Base-by-base conservation (phyloP, 2,797 vertebrate genomes). In the Eidolon dupreanum region DNA sequence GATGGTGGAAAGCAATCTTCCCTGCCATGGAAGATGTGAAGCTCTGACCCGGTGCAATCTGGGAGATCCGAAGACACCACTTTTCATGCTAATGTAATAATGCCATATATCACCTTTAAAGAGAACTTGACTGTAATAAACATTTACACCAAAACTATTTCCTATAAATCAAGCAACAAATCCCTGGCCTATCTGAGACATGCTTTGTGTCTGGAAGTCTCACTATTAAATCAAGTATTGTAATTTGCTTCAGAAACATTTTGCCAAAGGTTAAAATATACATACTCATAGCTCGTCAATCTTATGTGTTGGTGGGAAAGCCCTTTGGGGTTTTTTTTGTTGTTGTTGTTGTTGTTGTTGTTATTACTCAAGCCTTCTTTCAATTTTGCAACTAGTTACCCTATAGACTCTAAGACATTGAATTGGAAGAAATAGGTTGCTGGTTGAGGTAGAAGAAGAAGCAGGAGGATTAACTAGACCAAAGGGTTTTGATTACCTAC, bases 211-310 rank as follows among this genome's bases (percentile, higher is more conserved):
- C 90, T 74, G 38, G 63, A 65, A 94, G 59, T 83, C 92, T 97
- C 2, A 10, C 94, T 93, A 93, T 96, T 97, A 98, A 97, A 97
- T 97, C 94, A 96, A 82, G 74, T 41, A 53, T 90, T 79, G 10
- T 94, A 95, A 98, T 96, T 97, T 96, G 93, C 83, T 93, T 97
- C 87, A 94, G 85, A 97, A 98, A 93, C 93, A 61, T 95, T 97
- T 97, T 94, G 97, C 90, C 94, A 77, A 97, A 97, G 97, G 92
- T 97, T 96, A 97, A 97, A 96, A 96, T 97, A 93, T 92, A 93
- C 90, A 87, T 88, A 77, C 65, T 87, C 24, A 33, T 49, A 89
- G 82, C 82, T 95, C 53, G 6, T 97, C 96, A 51, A 71, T 96
- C 93, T 96, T 82, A 6, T 36, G 28, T 46, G 75, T 57, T 77